These are phyloP conservation scores for Stratiomys singularior DNA, from an alignment of 2,888 invertebrate genomes.

Conservation along the genomic window DNA sequence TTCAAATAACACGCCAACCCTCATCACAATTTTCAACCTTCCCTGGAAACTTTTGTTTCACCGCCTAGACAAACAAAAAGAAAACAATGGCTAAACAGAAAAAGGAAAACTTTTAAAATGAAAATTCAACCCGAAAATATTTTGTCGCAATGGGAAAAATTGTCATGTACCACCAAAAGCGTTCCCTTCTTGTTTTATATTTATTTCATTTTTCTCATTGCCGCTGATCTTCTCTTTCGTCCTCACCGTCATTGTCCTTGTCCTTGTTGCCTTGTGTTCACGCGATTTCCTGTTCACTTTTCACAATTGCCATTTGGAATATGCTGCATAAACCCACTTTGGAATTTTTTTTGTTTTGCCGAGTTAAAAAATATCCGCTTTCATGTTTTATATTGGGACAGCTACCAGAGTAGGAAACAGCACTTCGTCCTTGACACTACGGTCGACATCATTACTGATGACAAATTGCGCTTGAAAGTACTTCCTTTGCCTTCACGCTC, in stretches of 20 bases:
- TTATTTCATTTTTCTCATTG: no score
- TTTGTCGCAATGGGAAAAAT: constrained; percentile 25
- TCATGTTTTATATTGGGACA: no score
- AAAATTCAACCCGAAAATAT: not conserved
- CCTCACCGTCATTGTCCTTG: no score
- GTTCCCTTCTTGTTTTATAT: no score
- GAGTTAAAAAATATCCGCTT: no score
- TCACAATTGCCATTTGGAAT: constrained; percentile 10
- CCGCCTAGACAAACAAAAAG: no score
- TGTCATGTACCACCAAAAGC: not conserved
- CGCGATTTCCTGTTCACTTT: not conserved
- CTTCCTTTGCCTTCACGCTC: not conserved
- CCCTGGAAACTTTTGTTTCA: no score
- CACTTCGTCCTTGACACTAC: constrained; percentile 14
- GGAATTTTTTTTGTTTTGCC: not conserved
- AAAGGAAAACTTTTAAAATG: no score
- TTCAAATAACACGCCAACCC: no score
- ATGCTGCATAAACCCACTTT: constrained; percentile 17
- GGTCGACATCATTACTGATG: constrained; percentile 32
- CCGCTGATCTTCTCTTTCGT: no score
- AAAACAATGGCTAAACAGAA: no score
- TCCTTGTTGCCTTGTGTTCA: not conserved
- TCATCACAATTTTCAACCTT: no score
- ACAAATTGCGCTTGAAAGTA: constrained; percentile 41
- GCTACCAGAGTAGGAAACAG: not conserved